These are phyloP conservation scores for Microtus montanus DNA, from an alignment of 2,113 vertebrate genomes.

Conservation along the genomic window DNA sequence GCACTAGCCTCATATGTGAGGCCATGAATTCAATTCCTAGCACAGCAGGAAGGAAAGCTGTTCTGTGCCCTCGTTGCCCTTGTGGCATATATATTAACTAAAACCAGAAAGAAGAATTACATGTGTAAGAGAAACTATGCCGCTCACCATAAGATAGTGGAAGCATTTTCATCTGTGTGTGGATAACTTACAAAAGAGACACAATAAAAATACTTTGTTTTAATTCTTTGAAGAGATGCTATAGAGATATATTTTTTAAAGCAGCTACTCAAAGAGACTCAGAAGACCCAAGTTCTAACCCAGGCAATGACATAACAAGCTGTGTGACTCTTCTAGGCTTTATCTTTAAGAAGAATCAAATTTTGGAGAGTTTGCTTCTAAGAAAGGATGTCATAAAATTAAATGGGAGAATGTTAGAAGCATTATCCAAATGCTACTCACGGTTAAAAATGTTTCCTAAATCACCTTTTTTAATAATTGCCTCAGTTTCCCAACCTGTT, in stretches of 20 bases:
- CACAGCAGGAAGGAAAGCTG: background rate
- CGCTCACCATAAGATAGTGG: background rate
- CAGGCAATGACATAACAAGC: background rate
- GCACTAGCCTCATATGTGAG: background rate
- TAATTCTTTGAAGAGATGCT: background rate
- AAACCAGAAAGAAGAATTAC: background rate
- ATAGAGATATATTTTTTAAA: background rate
- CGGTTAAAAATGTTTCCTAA: fast-evolving
- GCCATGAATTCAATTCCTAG: background rate
- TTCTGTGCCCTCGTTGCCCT: no score
- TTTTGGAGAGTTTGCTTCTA: background rate
- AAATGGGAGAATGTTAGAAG: background rate
- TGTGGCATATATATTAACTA: background rate
- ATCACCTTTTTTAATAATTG: background rate
- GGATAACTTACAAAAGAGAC: background rate
- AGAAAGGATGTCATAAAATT: background rate
- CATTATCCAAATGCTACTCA: background rate
- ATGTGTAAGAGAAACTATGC: background rate
- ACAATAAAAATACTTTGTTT: fast-evolving
- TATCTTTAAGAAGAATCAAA: background rate
- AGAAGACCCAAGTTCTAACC: background rate
- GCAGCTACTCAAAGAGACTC: background rate
- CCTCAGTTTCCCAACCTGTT: conserved; percentile 58
- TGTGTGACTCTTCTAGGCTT: background rate
- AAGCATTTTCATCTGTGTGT: background rate